Base-by-base conservation (phyloP, 2,113 vertebrate species). In the Pseudorhombus dupliciocellatus region DNA sequence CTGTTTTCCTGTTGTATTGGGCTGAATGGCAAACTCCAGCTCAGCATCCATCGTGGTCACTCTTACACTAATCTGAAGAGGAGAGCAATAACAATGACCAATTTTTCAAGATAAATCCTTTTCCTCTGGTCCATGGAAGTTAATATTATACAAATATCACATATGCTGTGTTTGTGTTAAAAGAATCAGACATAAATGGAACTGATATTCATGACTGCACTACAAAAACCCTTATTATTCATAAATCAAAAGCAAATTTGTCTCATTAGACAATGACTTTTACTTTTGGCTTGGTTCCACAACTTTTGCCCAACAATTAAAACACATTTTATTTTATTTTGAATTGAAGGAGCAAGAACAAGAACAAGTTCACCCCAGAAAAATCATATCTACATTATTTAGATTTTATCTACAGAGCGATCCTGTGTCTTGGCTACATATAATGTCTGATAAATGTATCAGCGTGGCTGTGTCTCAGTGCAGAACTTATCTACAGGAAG, bases 11-110 rank as follows among this genome's bases (percentile, higher is more conserved):
- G 97, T 99, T 79, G 97, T 99, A 75, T 96, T 99, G 77, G 97
- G 96, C 93, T 98, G 97, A 91, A 99, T 99, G 87, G 97, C 97
- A 72, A 99, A 99, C 91, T 99, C 97, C 95, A 99, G 91, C 91
- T 99, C 97, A 75, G 97, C 97, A 80, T 99, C 97, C 97, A 99
- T 98, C 31, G 97, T 99, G 89, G 97, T 99, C 71, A 99, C 97
- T 89, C 96, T 95, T 66, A 99, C 97, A 56, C 95, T 98, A 77
- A 98, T 98, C 97, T 99, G 91, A 37, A 52, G 64, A 60, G 48
- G 25, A 86, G 18, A 81, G 16, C 3, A 68, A 7, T 6, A 44
- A 14, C 0, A 63, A 55, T 53, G 1, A 61, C 30, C 0, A 0
- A n/a, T 26, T 30, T 9, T 21, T 12, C 30, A 8, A 46, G 12